Evolutionary conservation across 2,797 vertebrate genomes (phyloP).

Genomic region (Lepilemur ruficaudatus): DNA sequence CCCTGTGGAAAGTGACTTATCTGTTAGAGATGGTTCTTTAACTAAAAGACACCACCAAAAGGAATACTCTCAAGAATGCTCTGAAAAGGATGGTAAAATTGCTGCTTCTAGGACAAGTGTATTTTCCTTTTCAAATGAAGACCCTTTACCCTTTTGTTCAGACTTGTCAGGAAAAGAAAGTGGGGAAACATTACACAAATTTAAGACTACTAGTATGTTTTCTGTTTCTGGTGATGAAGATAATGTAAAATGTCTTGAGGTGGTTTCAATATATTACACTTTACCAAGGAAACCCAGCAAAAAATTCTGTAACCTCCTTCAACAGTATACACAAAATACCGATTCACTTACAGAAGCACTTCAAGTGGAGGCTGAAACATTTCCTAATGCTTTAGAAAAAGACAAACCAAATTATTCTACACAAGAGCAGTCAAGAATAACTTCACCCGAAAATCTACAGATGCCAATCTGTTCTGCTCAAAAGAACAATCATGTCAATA

Average conservation of each 20-base stretch:
- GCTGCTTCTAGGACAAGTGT: not conserved
- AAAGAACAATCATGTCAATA: not conserved
- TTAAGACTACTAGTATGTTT: slow-evolving; percentile 85
- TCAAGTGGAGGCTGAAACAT: slow-evolving; percentile 50
- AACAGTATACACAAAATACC: slow-evolving; percentile 73
- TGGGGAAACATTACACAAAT: slow-evolving; percentile 80
- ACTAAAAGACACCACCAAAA: slow-evolving; percentile 33
- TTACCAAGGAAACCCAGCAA: slow-evolving; percentile 84
- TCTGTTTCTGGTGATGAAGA: slow-evolving; percentile 85
- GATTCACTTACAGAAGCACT: slow-evolving; percentile 61
- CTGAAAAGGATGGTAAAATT: not conserved
- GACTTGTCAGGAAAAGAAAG: slow-evolving; percentile 60
- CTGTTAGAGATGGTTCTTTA: slow-evolving; percentile 15
- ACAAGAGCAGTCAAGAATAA: slow-evolving; percentile 40
- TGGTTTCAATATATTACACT: slow-evolving; percentile 87
- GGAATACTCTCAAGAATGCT: not conserved
- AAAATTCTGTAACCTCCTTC: slow-evolving; percentile 80
- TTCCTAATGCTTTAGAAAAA: slow-evolving; percentile 65
- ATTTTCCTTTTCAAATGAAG: slow-evolving; percentile 56
- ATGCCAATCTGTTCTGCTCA: not conserved
- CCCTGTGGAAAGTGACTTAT: slow-evolving; percentile 27
- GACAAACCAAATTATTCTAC: slow-evolving; percentile 49
- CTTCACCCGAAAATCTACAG: slow-evolving; percentile 53
- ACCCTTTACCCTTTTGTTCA: slow-evolving; percentile 63
- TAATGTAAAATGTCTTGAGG: slow-evolving; percentile 85